These are phyloP conservation scores for Acanthis flammea DNA, from an alignment of 2,797 vertebrate genomes.

Conservation along the genomic window DNA sequence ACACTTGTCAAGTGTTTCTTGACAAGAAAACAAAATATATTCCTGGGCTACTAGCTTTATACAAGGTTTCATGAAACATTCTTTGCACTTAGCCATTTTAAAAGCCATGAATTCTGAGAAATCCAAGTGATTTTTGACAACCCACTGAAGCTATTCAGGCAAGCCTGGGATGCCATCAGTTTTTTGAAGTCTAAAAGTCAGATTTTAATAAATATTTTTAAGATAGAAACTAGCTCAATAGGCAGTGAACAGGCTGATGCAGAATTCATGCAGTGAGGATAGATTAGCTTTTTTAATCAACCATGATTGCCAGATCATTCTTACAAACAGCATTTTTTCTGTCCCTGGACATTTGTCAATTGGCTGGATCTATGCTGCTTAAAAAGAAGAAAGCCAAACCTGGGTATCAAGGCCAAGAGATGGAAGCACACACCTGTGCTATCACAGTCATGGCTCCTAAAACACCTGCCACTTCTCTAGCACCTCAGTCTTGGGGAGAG, in stretches of 20 bases:
- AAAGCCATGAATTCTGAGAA: neutral
- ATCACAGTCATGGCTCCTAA: neutral
- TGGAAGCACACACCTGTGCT: rapidly evolving
- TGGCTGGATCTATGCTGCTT: neutral
- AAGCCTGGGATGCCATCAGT: neutral
- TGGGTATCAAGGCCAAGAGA: neutral
- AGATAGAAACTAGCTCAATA: neutral
- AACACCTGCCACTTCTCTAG: neutral
- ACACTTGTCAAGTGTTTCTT: neutral
- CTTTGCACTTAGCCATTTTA: neutral
- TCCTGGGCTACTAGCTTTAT: neutral
- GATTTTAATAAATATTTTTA: neutral
- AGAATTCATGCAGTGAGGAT: neutral
- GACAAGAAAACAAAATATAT: neutral
- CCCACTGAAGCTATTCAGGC: neutral
- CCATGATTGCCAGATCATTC: rapidly evolving
- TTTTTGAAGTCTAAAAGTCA: neutral
- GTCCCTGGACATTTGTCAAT: neutral
- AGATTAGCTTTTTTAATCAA: neutral
- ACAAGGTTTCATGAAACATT: neutral
- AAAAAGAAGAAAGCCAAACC: neutral
- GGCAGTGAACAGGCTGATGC: neutral
- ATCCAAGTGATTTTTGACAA: neutral
- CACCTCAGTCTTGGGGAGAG: neutral
- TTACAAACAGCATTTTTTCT: neutral